Percentiles rank a stretch among this genome's conserved stretches.
These are phyloP conservation scores for Nothocercus julius DNA, from an alignment of 2,113 vertebrate genomes.

Conservation along the genomic window DNA sequence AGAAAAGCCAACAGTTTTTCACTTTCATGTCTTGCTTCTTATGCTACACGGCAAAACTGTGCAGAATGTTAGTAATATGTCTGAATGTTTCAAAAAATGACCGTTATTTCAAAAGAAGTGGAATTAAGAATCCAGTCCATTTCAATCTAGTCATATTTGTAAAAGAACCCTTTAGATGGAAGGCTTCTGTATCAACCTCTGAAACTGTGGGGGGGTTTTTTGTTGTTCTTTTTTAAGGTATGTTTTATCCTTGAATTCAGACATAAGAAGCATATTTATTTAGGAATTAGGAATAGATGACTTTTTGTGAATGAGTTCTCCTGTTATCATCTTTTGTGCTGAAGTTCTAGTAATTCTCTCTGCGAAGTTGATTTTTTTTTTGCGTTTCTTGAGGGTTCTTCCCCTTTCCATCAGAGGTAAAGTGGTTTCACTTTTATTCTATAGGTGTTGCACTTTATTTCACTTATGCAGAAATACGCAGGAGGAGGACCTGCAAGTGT, in stretches of 20 bases:
- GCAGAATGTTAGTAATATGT: background rate
- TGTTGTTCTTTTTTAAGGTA: background rate
- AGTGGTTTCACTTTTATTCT: background rate
- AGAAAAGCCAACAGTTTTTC: background rate
- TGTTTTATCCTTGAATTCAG: background rate
- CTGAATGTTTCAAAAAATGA: background rate
- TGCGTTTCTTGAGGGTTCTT: background rate
- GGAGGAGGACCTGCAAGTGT: background rate
- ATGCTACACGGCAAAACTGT: background rate
- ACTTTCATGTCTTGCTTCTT: background rate
- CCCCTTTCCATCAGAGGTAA: background rate
- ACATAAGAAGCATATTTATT: fast-evolving
- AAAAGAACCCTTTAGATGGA: background rate
- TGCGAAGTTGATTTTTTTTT: background rate
- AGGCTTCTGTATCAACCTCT: background rate
- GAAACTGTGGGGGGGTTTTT: background rate
- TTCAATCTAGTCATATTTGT: background rate
- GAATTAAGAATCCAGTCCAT: background rate
- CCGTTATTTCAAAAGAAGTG: background rate
- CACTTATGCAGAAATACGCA: background rate
- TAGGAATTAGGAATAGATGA: background rate
- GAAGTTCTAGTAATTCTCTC: background rate
- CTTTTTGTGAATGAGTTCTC: background rate
- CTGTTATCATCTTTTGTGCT: background rate
- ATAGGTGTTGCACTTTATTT: background rate